phyloP scores from a whole-genome alignment of 2,797 vertebrate species.

The Notolabrus celidotus region DNA sequence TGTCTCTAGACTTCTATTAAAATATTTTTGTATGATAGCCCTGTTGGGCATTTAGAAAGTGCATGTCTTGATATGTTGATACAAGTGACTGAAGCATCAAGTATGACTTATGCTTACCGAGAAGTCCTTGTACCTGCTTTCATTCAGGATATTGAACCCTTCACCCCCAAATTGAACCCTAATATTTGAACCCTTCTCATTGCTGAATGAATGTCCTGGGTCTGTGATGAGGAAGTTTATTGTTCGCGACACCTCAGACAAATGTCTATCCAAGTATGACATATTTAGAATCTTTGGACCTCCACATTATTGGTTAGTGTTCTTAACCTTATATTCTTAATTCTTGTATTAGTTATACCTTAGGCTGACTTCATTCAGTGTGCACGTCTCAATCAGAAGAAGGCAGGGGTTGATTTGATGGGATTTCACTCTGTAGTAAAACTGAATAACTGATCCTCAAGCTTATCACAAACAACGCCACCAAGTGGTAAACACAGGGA shows the following conservation, averaged over 20 bases:
- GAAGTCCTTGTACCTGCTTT: not conserved
- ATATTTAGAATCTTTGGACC: not conserved
- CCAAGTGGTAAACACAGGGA: constrained; percentile 41
- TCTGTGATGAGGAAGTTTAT: not conserved
- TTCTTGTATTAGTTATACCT: not conserved
- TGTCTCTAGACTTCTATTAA: not conserved
- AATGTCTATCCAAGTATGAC: not conserved
- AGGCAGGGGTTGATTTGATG: constrained; percentile 56
- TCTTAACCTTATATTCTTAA: not conserved
- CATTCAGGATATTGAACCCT: not conserved
- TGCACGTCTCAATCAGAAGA: not conserved
- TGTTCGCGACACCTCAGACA: not conserved
- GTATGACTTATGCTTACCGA: constrained; percentile 17
- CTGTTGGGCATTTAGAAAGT: constrained; percentile 29
- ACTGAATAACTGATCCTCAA: constrained; percentile 27
- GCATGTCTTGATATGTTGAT: constrained; percentile 36
- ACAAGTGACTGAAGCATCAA: constrained; percentile 6
- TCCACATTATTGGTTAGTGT: not conserved
- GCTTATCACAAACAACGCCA: constrained; percentile 35
- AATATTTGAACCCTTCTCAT: not conserved
- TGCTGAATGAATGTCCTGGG: not conserved
- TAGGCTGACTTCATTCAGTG: not conserved
- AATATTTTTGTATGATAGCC: not conserved
- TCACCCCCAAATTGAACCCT: no score
- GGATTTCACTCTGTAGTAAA: constrained; percentile 60